These are phyloP conservation scores for Brachionus calyciflorus DNA, from an alignment of 1,140 invertebrate species.

Conservation along the genomic window DNA sequence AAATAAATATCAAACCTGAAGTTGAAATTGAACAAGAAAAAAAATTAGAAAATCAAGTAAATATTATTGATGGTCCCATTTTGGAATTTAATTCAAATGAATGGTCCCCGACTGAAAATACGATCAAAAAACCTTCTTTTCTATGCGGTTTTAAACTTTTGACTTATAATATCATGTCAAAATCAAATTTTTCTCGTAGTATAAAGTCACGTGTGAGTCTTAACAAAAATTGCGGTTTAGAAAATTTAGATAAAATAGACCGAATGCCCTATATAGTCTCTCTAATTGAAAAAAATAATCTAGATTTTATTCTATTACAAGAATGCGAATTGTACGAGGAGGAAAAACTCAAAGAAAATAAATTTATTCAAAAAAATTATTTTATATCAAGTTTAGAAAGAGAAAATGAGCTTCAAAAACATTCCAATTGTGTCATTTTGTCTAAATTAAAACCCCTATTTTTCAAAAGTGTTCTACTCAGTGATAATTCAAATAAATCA, in stretches of 20 bases:
- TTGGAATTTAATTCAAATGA: not conserved
- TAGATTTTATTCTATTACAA: constrained; percentile 18
- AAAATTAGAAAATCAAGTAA: not conserved
- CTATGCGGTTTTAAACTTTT: not conserved
- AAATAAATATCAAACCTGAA: too few relatives aligned
- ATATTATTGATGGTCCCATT: not conserved
- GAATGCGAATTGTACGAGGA: constrained; percentile 40
- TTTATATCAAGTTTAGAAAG: not conserved
- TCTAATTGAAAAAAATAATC: not conserved
- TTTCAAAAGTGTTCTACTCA: not conserved
- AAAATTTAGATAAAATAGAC: constrained; percentile 22
- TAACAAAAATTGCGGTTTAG: constrained; percentile 29
- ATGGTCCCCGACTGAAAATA: too few relatives aligned
- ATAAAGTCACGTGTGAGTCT: not conserved
- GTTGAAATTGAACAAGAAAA: not conserved
- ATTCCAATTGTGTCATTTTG: constrained; percentile 31
- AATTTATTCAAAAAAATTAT: constrained; percentile 41
- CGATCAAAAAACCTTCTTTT: too few relatives aligned
- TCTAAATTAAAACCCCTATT: constrained; percentile 11
- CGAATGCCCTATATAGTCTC: not conserved
- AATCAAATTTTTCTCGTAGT: constrained; percentile 6
- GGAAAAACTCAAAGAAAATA: not conserved
- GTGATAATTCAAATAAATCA: constrained; percentile 37
- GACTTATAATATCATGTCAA: constrained; percentile 41
- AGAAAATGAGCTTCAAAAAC: not conserved